Evolutionary conservation across 2,113 vertebrate genomes (phyloP).

Genomic region (Macroglossus sobrinus): DNA sequence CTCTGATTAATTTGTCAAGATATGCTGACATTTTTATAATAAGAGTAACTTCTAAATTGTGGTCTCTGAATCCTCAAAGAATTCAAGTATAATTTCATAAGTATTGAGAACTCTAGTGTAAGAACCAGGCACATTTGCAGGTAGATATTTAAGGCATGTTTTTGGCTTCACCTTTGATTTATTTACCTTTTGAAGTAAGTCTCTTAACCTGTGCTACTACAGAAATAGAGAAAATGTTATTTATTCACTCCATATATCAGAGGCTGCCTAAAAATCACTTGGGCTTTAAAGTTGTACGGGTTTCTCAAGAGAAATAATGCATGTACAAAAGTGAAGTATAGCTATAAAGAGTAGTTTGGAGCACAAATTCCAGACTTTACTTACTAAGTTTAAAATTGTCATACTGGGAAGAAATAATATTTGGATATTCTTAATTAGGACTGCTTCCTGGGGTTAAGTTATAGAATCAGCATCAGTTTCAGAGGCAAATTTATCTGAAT

Average conservation of each 20-base stretch:
- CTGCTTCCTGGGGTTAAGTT: not conserved
- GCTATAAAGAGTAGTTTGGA: not conserved
- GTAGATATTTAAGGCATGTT: not conserved
- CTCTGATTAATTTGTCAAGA: not conserved
- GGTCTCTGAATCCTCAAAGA: not conserved
- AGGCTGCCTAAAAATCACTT: not conserved
- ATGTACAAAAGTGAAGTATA: not conserved
- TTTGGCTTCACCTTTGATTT: not conserved
- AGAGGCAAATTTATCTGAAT: not conserved
- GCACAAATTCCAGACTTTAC: not conserved
- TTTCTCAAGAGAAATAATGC: not conserved
- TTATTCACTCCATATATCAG: not conserved
- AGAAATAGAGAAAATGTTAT: not conserved
- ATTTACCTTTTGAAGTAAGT: not conserved
- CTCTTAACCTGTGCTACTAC: not conserved
- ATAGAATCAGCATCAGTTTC: not conserved
- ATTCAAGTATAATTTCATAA: not conserved
- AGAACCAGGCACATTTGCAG: not conserved
- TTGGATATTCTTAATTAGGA: not conserved
- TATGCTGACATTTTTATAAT: not conserved
- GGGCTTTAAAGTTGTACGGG: not conserved
- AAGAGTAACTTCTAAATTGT: not conserved
- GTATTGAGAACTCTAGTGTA: not conserved
- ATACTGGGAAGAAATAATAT: not conserved
- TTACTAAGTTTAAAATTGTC: not conserved